Evolutionary conservation across 2,888 invertebrate genomes (phyloP).

Genomic region (Chironomus tentans): DNA sequence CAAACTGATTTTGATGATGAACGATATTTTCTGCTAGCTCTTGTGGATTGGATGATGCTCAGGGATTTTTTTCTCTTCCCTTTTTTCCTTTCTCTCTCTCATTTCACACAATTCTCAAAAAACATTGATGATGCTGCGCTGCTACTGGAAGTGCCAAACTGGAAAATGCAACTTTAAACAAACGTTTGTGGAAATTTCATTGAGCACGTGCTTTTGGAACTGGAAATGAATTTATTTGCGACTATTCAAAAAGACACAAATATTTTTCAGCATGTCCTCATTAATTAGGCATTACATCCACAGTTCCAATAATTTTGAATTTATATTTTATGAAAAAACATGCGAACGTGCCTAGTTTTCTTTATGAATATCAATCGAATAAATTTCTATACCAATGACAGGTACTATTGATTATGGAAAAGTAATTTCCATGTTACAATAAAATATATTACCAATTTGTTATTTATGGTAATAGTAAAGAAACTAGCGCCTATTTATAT

Average conservation of each 20-base stretch:
- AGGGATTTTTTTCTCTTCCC: not conserved
- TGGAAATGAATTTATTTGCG: not conserved
- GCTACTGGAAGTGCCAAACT: not conserved
- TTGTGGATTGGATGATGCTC: not conserved
- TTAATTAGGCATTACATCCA: too few relatives aligned
- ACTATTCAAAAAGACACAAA: too few relatives aligned
- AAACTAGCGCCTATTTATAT: not conserved
- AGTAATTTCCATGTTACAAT: not conserved
- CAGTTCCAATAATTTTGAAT: too few relatives aligned
- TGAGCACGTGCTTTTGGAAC: not conserved
- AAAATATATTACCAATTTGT: not conserved
- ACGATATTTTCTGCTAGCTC: not conserved
- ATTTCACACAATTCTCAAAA: too few relatives aligned
- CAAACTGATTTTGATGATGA: constrained; percentile 3
- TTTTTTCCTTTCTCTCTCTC: not conserved
- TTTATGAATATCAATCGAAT: not conserved
- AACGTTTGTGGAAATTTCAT: not conserved
- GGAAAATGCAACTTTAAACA: not conserved
- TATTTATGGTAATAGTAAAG: not conserved
- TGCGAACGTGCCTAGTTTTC: not conserved
- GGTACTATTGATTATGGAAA: not conserved
- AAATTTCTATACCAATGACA: not conserved
- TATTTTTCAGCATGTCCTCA: too few relatives aligned
- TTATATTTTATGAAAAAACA: not conserved
- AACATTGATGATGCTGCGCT: not conserved